These are phyloP conservation scores for Hirundo rustica DNA, from an alignment of 2,797 vertebrate species.

Conservation along the genomic window DNA sequence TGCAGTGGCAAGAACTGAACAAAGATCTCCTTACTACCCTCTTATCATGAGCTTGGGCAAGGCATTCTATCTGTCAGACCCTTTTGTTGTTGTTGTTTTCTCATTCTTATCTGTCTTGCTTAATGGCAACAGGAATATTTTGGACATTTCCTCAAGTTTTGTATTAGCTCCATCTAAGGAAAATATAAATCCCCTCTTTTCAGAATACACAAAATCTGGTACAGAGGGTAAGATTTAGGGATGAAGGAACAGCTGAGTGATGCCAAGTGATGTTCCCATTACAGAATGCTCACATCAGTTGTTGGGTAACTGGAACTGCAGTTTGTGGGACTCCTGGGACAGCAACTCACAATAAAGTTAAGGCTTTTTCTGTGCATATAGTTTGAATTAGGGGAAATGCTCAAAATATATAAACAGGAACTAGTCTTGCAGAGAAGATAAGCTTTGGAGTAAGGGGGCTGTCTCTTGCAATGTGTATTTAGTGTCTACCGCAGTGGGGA, in stretches of 20 bases:
- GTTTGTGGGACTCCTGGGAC: background rate
- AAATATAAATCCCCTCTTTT: background rate
- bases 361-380: background rate
- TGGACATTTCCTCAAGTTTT: background rate
- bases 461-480: constrained; percentile 12
- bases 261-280: background rate
- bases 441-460: background rate
- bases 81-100: background rate
- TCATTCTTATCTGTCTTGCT: background rate
- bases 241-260: background rate
- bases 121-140: background rate
- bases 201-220: background rate
- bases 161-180: background rate
- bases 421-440: constrained; percentile 49
- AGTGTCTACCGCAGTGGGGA: background rate
- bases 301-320: background rate
- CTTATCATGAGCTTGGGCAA: background rate
- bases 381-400: constrained; percentile 49
- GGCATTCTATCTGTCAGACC: background rate
- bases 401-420: constrained; percentile 57
- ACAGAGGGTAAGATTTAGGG: background rate
- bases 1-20: background rate
- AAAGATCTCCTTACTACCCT: background rate
- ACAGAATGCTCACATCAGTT: background rate
- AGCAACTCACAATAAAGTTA: background rate